Evolutionary conservation across 2,113 vertebrate genomes (phyloP), one percentile per base, ranked within the genome.

Genomic region (Rhinolophus sinicus): DNA sequence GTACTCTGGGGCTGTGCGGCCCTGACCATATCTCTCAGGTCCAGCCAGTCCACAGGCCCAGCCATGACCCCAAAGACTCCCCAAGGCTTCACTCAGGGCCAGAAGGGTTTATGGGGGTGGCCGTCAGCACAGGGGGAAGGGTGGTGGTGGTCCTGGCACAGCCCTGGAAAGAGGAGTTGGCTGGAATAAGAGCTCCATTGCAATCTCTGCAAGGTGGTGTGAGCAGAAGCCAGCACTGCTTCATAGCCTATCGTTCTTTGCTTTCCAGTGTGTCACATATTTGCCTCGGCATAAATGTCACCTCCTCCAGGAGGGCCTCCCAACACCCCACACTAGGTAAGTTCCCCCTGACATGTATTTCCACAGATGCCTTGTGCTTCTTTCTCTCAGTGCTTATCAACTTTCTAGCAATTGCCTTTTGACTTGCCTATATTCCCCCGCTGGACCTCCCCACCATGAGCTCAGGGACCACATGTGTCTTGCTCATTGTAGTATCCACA

Each of bases 1-100:
- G 16, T 8, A 15, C 2, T 30, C n/a, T 35, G 44, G 19, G 40
- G 78, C 22, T 9, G 1, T 0, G 0, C 3, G 2, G 11, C 35
- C 22, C 40, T 67, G 18, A 62, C 26, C 13, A 0, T 14, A 3
- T n/a, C 22, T 72, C 62, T 90, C 24, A 70, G 64, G 14, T 52
- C 22, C 4, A 33, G 58, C 11, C 52, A 64, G 8, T 64, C 22
- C 56, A 24, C 8, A 3, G 62, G 35, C 11, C 14, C 6, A 0
- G 35, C 28, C 30, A 4, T 47, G 16, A 28, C 6, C 64, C n/a
- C 65, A 10, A 70, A 65, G 4, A 50, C 44, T n/a, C 19, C 26
- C 33, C 10, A 3, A 21, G 13, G 9, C 8, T 75, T 30, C 13
- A 3, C 54, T 7, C 0, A 1, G 24, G 40, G 11, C 21, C 89